phyloP scores from a whole-genome alignment of 2,888 invertebrate species.

The Drosophila subsilvestris region DNA sequence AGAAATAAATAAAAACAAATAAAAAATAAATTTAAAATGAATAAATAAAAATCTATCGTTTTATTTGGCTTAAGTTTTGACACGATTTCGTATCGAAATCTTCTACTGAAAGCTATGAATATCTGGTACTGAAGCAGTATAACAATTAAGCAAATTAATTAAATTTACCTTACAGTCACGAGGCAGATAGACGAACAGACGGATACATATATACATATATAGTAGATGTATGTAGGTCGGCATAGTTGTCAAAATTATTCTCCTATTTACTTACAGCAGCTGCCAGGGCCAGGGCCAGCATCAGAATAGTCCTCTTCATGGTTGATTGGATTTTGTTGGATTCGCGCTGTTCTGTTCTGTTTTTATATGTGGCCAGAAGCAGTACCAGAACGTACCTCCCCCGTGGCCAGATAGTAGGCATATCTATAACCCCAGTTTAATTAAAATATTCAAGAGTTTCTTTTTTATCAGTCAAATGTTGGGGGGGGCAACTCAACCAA shows the following conservation, averaged over 20 bases:
- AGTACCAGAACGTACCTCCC: background rate
- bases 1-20: too few species aligned
- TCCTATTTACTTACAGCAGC: slow-evolving; percentile 19
- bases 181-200: background rate
- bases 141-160: background rate
- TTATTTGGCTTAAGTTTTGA: too few species aligned
- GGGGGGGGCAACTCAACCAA: slow-evolving; percentile 6
- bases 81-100: background rate
- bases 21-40: too few species aligned
- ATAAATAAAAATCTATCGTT: too few species aligned
- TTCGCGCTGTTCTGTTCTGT: background rate
- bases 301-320: slow-evolving; percentile 29
- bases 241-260: background rate
- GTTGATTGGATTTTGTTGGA: slow-evolving; percentile 6
- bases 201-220: background rate
- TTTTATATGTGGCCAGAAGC: slow-evolving; percentile 11
- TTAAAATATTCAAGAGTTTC: slow-evolving; percentile 41
- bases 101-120: background rate
- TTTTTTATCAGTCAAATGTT: slow-evolving; percentile 29
- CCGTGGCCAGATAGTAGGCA: slow-evolving; percentile 26
- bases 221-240: too few species aligned
- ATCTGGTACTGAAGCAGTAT: background rate
- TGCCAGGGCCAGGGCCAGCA: slow-evolving; percentile 25
- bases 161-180: background rate
- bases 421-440: slow-evolving; percentile 33